Evolutionary conservation across 2,888 invertebrate species (phyloP).

Genomic region (Amitus sp.): DNA sequence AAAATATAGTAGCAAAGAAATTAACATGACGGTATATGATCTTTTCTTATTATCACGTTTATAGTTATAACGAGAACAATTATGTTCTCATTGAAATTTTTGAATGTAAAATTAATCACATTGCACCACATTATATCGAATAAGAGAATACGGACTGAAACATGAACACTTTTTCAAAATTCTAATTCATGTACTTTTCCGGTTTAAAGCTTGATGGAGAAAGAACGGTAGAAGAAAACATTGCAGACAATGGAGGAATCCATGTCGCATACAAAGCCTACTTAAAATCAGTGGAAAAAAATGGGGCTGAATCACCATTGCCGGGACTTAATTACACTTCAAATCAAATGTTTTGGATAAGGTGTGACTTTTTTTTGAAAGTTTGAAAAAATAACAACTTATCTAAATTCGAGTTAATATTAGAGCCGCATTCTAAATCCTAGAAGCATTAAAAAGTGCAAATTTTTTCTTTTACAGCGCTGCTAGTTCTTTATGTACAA

Average conservation of each 20-base stretch:
- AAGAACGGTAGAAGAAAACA: conserved; percentile 92
- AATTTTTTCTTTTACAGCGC: no score
- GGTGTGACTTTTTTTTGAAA: no score
- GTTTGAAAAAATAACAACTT: no score
- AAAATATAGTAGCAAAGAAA: conserved; percentile 83
- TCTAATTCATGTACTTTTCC: conserved; percentile 43
- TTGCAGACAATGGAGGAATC: conserved; percentile 92
- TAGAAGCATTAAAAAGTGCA: no score
- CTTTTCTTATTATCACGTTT: no score
- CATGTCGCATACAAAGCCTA: conserved; percentile 89
- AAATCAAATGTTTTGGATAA: conserved; percentile 74
- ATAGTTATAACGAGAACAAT: no score
- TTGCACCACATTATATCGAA: no score
- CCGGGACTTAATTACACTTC: conserved; percentile 78
- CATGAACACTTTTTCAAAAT: no score
- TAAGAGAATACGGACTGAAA: no score
- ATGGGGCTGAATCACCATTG: conserved; percentile 73
- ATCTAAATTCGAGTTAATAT: no score
- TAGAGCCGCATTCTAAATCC: no score
- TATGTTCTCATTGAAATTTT: conserved; percentile 4
- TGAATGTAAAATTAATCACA: neutral
- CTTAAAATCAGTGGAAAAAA: conserved; percentile 74
- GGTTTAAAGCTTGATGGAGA: conserved; percentile 92
- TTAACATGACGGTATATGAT: conserved; percentile 80
- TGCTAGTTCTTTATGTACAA: conserved; percentile 72